phyloP scores from a whole-genome alignment of 1,140 invertebrate species.

The Pseudomyrmex cubaensis region DNA sequence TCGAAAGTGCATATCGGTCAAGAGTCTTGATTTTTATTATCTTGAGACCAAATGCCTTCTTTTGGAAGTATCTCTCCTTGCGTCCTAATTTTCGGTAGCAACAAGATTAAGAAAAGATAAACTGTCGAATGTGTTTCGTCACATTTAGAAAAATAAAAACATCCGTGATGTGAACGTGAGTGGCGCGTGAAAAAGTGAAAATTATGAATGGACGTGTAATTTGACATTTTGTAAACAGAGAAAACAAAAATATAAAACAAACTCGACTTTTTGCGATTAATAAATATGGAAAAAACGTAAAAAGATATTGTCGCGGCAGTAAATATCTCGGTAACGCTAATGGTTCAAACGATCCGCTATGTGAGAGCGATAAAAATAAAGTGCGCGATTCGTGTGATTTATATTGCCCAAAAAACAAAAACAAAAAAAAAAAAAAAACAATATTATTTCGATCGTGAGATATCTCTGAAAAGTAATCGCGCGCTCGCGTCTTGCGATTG shows the following conservation, averaged over 20 bases:
- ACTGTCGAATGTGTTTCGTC: not conserved
- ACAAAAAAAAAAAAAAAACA: constrained; percentile 30
- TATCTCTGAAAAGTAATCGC: constrained; percentile 60
- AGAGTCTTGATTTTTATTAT: constrained; percentile 34
- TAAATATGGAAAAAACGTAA: not conserved
- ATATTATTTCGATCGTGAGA: constrained; percentile 55
- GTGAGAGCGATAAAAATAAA: constrained; percentile 42
- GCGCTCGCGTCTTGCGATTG: constrained; percentile 54
- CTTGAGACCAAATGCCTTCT: not conserved
- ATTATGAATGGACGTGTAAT: too few relatives aligned
- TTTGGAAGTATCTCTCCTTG: constrained; percentile 1
- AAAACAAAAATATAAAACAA: not conserved
- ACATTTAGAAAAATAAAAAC: not conserved
- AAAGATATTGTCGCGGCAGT: not conserved
- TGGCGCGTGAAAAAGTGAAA: too few relatives aligned
- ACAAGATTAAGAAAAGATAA: not conserved
- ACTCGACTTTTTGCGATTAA: not conserved
- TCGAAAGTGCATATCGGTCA: constrained; percentile 46
- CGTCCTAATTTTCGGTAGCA: not conserved
- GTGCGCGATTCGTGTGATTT: constrained; percentile 1
- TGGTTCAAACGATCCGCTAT: constrained; percentile 4
- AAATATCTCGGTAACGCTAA: constrained; percentile 40
- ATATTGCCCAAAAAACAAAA: not conserved
- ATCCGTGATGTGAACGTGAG: too few relatives aligned
- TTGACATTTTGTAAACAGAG: too few relatives aligned